A percentile compares a stretch with the other conserved stretches of the same genome.
phyloP scores from a whole-genome alignment of 2,888 invertebrate genomes.

The Junonia oenone region DNA sequence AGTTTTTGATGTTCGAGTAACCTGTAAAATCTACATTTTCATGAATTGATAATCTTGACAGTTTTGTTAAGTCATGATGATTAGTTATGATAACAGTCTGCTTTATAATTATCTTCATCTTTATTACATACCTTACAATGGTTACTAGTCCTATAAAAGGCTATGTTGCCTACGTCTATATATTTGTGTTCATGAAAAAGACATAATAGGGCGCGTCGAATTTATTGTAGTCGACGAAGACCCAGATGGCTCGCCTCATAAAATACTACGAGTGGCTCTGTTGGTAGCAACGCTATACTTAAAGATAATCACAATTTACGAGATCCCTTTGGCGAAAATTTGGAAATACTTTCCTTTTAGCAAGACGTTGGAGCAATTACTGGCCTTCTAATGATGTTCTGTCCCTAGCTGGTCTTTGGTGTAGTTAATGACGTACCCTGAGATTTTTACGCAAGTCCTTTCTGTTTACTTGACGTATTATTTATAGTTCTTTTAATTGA shows the following conservation, averaged over 20 bases:
- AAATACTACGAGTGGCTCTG: constrained; percentile 73
- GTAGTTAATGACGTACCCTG: constrained; percentile 10
- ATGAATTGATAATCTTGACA: not conserved
- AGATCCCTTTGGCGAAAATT: constrained; percentile 56
- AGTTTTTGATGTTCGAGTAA: constrained; percentile 27
- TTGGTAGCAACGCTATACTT: constrained; percentile 66
- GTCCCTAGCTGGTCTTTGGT: constrained; percentile 7
- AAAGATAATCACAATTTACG: constrained; percentile 79
- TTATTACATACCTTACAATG: not conserved
- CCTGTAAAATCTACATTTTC: not conserved
- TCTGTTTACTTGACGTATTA: constrained; percentile 1
- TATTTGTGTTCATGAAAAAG: constrained; percentile 68
- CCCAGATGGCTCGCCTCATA: constrained; percentile 77
- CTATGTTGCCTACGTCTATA: not conserved
- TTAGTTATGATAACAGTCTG: not conserved
- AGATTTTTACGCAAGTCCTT: constrained; percentile 12
- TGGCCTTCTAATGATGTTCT: constrained; percentile 46
- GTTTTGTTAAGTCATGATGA: not conserved
- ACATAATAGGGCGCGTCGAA: constrained; percentile 71
- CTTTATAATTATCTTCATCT: not conserved
- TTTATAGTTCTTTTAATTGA: not conserved
- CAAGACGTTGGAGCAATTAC: constrained; percentile 62
- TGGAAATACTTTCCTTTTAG: constrained; percentile 56
- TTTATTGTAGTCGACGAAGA: constrained; percentile 70
- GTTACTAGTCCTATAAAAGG: not conserved